Evolutionary conservation across 2,113 vertebrate species (phyloP).

Genomic region (Dromaius novaehollandiae): DNA sequence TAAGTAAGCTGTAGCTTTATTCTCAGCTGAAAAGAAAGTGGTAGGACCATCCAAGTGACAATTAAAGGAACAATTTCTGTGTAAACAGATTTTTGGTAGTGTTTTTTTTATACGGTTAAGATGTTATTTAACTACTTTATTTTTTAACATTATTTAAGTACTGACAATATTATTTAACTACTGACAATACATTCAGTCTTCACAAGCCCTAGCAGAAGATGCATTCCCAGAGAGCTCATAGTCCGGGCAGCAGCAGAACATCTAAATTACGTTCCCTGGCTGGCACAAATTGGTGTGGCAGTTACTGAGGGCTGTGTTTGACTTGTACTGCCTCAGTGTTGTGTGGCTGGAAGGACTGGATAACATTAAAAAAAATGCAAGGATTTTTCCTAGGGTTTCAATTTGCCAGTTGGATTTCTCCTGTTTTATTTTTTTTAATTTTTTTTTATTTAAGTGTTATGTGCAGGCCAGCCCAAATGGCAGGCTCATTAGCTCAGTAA

Average conservation of each 20-base stretch:
- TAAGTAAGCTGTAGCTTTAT: not conserved
- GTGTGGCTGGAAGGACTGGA: not conserved
- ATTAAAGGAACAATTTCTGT: not conserved
- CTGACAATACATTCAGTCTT: conserved; percentile 17
- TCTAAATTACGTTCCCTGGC: not conserved
- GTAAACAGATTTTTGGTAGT: conserved; percentile 25
- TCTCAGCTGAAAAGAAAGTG: not conserved
- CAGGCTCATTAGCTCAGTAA: conserved; percentile 5
- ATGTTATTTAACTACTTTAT: not conserved
- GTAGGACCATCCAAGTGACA: not conserved
- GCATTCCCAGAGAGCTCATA: not conserved
- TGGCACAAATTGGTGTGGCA: not conserved
- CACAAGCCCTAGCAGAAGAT: not conserved
- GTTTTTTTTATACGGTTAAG: conserved; percentile 15
- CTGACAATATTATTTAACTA: conserved; percentile 43
- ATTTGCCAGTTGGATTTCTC: not conserved
- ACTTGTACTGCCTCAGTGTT: not conserved
- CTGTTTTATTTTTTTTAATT: too few species aligned
- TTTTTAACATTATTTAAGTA: conserved; percentile 17
- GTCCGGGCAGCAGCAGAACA: not conserved
- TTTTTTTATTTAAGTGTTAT: not conserved
- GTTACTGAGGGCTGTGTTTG: not conserved
- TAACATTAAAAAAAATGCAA: not conserved
- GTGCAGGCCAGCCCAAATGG: not conserved
- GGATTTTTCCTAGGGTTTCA: not conserved